Conservation (phyloP, 2,113 vertebrate species). For the Erythrocercus mccallii region DNA sequence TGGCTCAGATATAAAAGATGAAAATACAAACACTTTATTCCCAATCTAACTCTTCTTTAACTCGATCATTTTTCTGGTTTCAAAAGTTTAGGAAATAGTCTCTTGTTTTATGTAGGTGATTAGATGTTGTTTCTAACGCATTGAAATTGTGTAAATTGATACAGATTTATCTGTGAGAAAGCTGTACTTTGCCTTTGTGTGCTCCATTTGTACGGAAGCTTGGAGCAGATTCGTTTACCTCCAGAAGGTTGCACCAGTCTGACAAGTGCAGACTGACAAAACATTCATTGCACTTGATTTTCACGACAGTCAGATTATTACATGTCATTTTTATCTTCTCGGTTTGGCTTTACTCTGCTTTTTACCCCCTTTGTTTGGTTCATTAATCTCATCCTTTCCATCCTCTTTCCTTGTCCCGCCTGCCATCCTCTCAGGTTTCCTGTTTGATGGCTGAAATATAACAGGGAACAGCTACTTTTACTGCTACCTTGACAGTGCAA, state of each 20-base stretch:
- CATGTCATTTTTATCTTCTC: rapidly evolving
- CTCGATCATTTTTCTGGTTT: not conserved
- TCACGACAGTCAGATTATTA: not conserved
- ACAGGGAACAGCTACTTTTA: not conserved
- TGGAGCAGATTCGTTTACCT: not conserved
- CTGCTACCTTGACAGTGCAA: not conserved
- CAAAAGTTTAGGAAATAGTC: not conserved
- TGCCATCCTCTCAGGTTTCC: not conserved
- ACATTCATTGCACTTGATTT: not conserved
- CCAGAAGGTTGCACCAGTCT: not conserved
- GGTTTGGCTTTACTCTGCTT: not conserved
- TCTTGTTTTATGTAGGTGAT: not conserved
- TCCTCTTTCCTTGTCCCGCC: not conserved
- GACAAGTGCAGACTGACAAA: not conserved
- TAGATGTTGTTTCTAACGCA: not conserved
- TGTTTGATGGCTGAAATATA: not conserved
- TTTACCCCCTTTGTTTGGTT: rapidly evolving
- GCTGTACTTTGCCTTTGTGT: not conserved
- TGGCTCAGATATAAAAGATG: not conserved
- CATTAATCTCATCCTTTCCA: not conserved
- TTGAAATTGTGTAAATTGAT: not conserved
- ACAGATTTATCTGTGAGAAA: not conserved
- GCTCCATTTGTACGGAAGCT: not conserved
- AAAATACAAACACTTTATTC: not conserved
- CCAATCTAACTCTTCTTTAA: not conserved